Base-by-base conservation (phyloP, 2,113 vertebrate species). In the Nesoenas mayeri region DNA sequence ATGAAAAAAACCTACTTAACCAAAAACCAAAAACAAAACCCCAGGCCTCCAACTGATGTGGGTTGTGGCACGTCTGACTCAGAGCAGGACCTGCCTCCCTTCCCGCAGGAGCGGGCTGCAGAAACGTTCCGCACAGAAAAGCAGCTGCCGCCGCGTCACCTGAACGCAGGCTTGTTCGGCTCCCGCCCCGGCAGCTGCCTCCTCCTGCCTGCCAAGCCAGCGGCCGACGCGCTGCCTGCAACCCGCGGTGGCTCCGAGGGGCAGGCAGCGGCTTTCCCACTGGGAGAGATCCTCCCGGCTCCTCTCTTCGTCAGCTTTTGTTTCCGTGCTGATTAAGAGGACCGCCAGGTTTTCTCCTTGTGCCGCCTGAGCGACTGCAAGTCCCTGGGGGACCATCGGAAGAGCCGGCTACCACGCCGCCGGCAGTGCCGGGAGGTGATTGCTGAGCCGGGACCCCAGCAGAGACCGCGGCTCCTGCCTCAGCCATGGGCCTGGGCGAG, bases 11-110 rank as follows among this genome's bases (percentile, higher is more conserved):
- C 24, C 12, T 7, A 21, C 9, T 25, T 69, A 78, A 62, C 47
- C 73, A 89, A 91, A 95, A 96, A 3, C 28, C 66, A 16, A 25
- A 15, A 25, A 25, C 20, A 79, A 85, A 83, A 48, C 3, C 44
- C 42, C 66, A 71, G 24, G 62, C 58, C 53, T 81, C 65, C 4
- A 14, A 89, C 38, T 92, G 66, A 89, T 85, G 91, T 73, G 91
- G 87, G 62, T 44, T 85, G 93, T 92, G 89, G 93, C 18, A 4
- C 83, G 85, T 8, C 51, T 96, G 95, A 92, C 50, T 96, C 86
- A 69, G 61, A 91, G 87, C 61, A 88, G 95, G 85, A 85, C 58
- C 32, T 36, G 84, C 47, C 51, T 91, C 54, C 93, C 66, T 72
- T 79, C 91, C 84, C 28, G 3, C 78, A 65, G 81, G 53, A 91